Evolutionary conservation across 2,113 vertebrate species (phyloP).

Genomic region (Potamarius usumacintae): DNA sequence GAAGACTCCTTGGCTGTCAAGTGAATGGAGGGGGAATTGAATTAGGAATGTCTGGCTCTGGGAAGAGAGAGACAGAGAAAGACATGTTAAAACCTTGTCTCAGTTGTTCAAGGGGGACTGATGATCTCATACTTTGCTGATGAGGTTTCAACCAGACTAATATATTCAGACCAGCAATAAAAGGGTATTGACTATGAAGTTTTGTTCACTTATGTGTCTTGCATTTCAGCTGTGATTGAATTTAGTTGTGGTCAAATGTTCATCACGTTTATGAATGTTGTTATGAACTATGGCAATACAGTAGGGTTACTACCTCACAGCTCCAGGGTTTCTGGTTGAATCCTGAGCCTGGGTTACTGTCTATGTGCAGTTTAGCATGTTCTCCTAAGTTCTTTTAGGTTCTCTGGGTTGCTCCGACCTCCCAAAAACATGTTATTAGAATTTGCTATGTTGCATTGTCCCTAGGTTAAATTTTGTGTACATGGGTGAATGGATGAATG

Average conservation of each 20-base stretch:
- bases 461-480: background rate
- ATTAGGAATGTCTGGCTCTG: conserved; percentile 36
- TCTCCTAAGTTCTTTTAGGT: background rate
- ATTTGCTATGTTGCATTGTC: background rate
- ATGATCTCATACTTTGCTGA: conserved; percentile 13
- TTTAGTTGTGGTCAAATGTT: background rate
- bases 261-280: background rate
- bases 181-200: background rate
- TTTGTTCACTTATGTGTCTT: background rate
- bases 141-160: background rate
- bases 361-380: background rate
- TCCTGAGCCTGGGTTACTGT: background rate
- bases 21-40: conserved; percentile 35
- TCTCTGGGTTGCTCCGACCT: background rate
- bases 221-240: background rate
- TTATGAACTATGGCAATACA: background rate
- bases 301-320: no score
- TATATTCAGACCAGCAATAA: background rate
- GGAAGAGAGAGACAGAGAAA: background rate
- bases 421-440: background rate
- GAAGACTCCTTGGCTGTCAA: conserved; percentile 29
- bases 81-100: background rate
- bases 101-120: background rate
- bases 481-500: no score
- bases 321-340: background rate